Evolutionary conservation across 2,113 vertebrate species (phyloP), one percentile per base, ranked within the genome.

Genomic region (Saccopteryx leptura): DNA sequence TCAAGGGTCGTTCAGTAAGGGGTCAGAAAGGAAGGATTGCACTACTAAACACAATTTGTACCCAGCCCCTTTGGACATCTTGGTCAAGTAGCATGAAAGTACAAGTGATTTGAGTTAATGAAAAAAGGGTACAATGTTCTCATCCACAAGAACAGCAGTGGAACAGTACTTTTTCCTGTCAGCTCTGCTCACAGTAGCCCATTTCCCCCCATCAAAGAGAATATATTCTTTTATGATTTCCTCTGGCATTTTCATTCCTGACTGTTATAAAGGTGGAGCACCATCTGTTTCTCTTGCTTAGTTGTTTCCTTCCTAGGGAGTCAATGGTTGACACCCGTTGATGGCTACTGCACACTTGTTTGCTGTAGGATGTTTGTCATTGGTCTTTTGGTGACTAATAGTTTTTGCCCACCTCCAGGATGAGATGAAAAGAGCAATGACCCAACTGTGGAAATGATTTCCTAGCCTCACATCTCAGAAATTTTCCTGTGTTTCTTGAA

Each of bases 31-130:
- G 65, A 78, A 75, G 23, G 18, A 5, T 18, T 17, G 7, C 1
- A 4, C 14, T 50, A 14, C n/a, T 13, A 5, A 7, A 13, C 33
- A 58, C 26, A 39, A 17, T 33, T 58, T 58, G 39, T 24, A 8
- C 26, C 28, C 12, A 4, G 26, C 72, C 4, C 19, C 9, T 2
- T 24, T 7, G 1, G 5, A 3, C 9, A 17, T 12, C 28, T 31
- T 24, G 28, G 50, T 71, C 48, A 24, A 33, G 54, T 28, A 18
- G 33, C 24, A 58, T 81, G 52, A 68, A 86, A 78, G 56, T 21
- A 26, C 24, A 52, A 28, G 18, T 28, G 1, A 5, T 60, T 28
- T 28, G 12, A 56, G 68, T 52, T 24, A 56, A 33, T 14, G 28
- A 87, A 79, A 39, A 68, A 65, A 65, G 31, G 3, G 0, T 0